Evolutionary conservation across 1,140 invertebrate genomes (phyloP).

Genomic region (Leptopilina boulardi): DNA sequence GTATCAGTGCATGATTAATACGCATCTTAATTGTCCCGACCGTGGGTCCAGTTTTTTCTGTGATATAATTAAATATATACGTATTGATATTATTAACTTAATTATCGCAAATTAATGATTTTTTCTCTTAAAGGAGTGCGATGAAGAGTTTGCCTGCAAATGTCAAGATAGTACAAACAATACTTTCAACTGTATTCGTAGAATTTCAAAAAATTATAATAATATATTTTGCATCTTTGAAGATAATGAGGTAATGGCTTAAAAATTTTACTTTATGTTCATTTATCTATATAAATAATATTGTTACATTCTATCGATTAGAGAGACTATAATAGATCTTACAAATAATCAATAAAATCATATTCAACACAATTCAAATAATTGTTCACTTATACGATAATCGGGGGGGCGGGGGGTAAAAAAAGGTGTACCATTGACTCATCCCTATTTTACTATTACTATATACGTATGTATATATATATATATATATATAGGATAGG

Average conservation of each 20-base stretch:
- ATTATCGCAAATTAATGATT: conserved; percentile 37
- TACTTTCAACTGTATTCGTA: conserved; percentile 86
- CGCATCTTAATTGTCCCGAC: too few species aligned
- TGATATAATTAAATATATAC: conserved; percentile 33
- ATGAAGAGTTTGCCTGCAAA: conserved; percentile 82
- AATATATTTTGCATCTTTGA: conserved; percentile 86
- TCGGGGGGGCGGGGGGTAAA: too few species aligned
- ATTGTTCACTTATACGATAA: too few species aligned
- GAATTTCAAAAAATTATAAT: conserved; percentile 76
- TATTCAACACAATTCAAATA: too few species aligned
- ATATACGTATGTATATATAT: too few species aligned
- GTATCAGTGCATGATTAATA: too few species aligned
- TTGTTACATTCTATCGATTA: background rate
- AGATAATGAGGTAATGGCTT: conserved; percentile 81
- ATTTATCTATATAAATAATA: conserved; percentile 6
- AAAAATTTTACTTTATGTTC: background rate
- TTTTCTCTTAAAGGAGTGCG: conserved; percentile 79
- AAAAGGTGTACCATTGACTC: too few species aligned
- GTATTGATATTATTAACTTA: conserved; percentile 33
- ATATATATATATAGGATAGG: too few species aligned
- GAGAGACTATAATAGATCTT: too few species aligned
- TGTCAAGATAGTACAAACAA: conserved; percentile 91
- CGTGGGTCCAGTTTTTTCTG: too few species aligned
- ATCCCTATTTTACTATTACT: too few species aligned
- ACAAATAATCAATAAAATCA: too few species aligned